Evolutionary conservation across 2,797 vertebrate species (phyloP).

Genomic region (Zenarchopterus dispar): DNA sequence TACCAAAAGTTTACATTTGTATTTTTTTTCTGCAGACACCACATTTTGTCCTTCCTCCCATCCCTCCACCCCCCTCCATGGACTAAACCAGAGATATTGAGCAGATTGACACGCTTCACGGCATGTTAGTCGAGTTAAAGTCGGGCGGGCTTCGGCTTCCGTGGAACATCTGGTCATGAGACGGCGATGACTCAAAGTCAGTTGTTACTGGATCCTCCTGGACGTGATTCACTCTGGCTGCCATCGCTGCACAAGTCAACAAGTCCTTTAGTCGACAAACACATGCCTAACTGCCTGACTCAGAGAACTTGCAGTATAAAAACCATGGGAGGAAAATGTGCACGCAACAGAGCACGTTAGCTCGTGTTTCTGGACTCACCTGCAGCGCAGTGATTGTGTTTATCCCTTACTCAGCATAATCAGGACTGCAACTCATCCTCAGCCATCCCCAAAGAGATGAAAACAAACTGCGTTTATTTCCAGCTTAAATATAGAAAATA

Average conservation of each 20-base stretch:
- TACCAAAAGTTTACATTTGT: background rate
- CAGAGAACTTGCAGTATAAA: constrained; percentile 6
- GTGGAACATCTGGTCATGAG: constrained; percentile 56
- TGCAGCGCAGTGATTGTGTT: background rate
- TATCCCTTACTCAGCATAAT: background rate
- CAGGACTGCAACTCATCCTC: background rate
- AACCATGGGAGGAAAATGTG: background rate
- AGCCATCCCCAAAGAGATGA: background rate
- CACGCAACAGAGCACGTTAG: too few species aligned
- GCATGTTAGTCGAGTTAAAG: constrained; percentile 56
- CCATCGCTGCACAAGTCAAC: constrained; percentile 20
- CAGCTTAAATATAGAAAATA: too few species aligned
- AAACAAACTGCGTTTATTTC: background rate
- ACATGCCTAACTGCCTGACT: constrained; percentile 1
- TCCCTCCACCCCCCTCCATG: too few species aligned
- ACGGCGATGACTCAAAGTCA: constrained; percentile 64
- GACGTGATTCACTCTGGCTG: constrained; percentile 17
- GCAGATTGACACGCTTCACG: constrained; percentile 58
- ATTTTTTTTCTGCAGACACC: too few species aligned
- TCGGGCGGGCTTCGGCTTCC: constrained; percentile 54
- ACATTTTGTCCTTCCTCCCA: too few species aligned
- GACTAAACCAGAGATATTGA: constrained; percentile 39
- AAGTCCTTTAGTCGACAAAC: constrained; percentile 3
- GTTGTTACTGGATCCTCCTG: constrained; percentile 43
- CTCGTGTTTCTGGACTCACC: background rate